Percentiles rank a stretch among this genome's conserved stretches.
Conservation (phyloP, 2,888 invertebrate genomes). For the Eristalis tenax region DNA sequence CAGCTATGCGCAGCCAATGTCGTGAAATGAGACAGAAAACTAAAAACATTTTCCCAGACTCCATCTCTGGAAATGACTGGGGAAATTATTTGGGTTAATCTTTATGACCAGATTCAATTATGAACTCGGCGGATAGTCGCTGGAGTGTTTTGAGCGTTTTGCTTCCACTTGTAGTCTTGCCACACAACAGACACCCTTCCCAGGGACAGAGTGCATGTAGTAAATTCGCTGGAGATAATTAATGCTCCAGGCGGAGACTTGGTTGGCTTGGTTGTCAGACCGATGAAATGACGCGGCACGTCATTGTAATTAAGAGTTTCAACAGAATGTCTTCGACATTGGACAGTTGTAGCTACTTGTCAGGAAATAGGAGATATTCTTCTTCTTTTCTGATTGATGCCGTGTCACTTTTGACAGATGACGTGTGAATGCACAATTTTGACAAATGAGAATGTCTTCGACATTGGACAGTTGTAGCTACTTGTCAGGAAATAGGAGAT, state of each 20-base stretch:
- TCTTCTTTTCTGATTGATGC: not conserved
- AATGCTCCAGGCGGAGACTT: not conserved
- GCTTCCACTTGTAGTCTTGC: not conserved
- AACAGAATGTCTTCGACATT: not conserved
- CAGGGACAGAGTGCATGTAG: not conserved
- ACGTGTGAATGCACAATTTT: not conserved
- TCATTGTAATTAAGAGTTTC: not conserved
- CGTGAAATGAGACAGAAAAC: not conserved
- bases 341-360: not conserved
- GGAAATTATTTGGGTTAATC: constrained; percentile 36
- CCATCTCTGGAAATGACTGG: not conserved
- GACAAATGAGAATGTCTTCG: not conserved
- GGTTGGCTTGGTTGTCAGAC: not conserved
- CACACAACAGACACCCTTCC: not conserved
- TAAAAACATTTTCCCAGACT: constrained; percentile 12
- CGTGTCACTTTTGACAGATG: not conserved
- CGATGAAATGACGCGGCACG: not conserved
- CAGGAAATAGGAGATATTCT: not conserved
- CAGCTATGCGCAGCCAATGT: not conserved
- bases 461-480: not conserved
- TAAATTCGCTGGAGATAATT: not conserved
- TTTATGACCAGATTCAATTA: constrained; percentile 57
- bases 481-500: not conserved
- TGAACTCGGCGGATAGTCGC: not conserved
- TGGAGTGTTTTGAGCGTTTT: constrained; percentile 17